These are phyloP conservation scores for Xyliphius kryptos DNA, from an alignment of 2,113 vertebrate species.

Conservation along the genomic window DNA sequence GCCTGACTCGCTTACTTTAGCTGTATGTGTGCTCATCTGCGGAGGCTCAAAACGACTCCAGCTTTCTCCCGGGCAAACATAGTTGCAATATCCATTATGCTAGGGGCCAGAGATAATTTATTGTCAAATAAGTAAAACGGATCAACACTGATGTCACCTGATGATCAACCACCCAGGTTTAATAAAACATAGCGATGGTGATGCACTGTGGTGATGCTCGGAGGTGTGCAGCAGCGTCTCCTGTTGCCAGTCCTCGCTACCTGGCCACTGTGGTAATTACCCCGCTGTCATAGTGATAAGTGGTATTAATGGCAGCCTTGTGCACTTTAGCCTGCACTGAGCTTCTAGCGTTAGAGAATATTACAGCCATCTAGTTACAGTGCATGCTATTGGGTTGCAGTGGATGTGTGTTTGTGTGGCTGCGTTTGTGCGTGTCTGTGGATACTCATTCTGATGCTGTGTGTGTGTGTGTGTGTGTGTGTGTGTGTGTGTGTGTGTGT, in stretches of 20 bases:
- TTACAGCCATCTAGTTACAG: slow-evolving; percentile 71
- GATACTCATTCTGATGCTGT: too few relatives aligned
- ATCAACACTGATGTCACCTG: slow-evolving; percentile 80
- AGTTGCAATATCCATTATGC: slow-evolving; percentile 73
- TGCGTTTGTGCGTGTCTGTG: too few relatives aligned
- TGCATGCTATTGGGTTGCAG: slow-evolving; percentile 30
- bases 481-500: neutral
- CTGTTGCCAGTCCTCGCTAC: slow-evolving; percentile 67
- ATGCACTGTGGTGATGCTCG: slow-evolving; percentile 58
- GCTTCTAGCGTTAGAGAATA: slow-evolving; percentile 77
- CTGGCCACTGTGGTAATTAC: slow-evolving; percentile 82
- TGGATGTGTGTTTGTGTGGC: too few relatives aligned
- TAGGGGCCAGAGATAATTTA: slow-evolving; percentile 81
- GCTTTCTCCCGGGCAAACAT: slow-evolving; percentile 42
- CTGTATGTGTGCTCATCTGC: neutral
- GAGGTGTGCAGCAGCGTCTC: slow-evolving; percentile 48
- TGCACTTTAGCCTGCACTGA: slow-evolving; percentile 79
- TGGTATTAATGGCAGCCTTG: slow-evolving; percentile 87
- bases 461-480: too few relatives aligned
- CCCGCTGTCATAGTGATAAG: slow-evolving; percentile 87
- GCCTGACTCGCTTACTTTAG: slow-evolving; percentile 33
- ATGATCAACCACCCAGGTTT: slow-evolving; percentile 78
- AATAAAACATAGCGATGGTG: slow-evolving; percentile 69
- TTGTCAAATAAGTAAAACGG: slow-evolving; percentile 82
- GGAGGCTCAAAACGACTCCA: slow-evolving; percentile 1